These are phyloP conservation scores for Stenolophus ochropezus DNA, from an alignment of 2,888 invertebrate species.

Conservation along the genomic window DNA sequence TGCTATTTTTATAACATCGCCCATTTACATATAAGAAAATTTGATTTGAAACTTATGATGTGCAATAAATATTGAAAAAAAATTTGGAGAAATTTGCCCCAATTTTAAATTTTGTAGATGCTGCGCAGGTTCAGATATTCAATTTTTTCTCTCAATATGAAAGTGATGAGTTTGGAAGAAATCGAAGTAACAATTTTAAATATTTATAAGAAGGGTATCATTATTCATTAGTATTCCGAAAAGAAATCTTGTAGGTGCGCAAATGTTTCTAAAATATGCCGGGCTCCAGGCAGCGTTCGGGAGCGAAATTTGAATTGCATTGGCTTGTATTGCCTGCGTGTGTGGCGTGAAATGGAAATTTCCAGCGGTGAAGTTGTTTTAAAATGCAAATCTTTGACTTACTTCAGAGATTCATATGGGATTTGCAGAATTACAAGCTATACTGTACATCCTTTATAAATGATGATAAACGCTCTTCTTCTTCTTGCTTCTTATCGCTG, in stretches of 20 bases:
- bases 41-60: too few relatives aligned
- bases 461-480: conserved; percentile 18
- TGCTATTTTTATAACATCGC: too few relatives aligned
- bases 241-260: conserved; percentile 25
- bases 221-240: conserved; percentile 31
- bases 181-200: conserved; percentile 2
- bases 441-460: conserved; percentile 31
- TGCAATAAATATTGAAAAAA: too few relatives aligned
- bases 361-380: conserved; percentile 45
- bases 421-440: conserved; percentile 54
- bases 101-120: background rate
- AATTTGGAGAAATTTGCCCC: background rate
- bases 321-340: conserved; percentile 40
- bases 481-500: background rate
- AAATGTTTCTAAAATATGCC: conserved; percentile 41
- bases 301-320: conserved; percentile 59
- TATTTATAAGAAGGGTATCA: conserved; percentile 18
- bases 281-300: background rate
- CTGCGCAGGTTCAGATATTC: background rate
- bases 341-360: conserved; percentile 56
- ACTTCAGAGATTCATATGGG: conserved; percentile 56
- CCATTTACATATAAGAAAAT: too few relatives aligned
- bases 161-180: background rate
- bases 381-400: conserved; percentile 60
- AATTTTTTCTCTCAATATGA: background rate